Base-by-base conservation (phyloP, 2,888 invertebrate species). In the Pristionchus exspectatus region DNA sequence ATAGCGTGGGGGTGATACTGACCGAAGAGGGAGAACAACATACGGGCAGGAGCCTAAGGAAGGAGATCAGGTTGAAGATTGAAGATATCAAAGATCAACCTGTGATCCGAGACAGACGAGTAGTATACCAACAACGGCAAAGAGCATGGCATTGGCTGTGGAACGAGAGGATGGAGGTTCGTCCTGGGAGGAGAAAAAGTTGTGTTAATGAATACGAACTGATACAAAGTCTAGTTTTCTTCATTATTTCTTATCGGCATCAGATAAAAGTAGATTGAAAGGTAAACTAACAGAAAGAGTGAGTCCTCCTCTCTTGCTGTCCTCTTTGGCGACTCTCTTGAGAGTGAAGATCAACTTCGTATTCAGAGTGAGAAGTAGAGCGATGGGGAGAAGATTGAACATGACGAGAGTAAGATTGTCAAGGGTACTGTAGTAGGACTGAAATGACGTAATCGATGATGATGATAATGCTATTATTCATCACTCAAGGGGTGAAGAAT, bases 111-210 rank as follows among this genome's bases (percentile, higher is more conserved):
- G 92, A 90, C 95, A 95, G 56, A 94, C 88, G 86, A 95, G 92
- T 7, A 95, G 91, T 86, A 95, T 92, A n/a, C 93, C 87, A 56
- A 95, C 95, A 18, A 95, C 95, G 4, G 95, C 94, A 90, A 95
- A 94, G 16, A 95, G 93, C 93, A 95, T 95, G 1, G 95, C 94
- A 90, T 95, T 95, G n/a, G 95, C 95, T 72, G 93, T 92, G 89
- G 93, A 90, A 7, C 93, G 91, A 83, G 93, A 91, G 30, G 91
- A 90, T 50, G 91, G 44, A 50, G 87, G 59, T 74, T 91, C 91
- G 27, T 92, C 86, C 88, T 90, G 84, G 83, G 18, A 59, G 5
- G 30, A 59, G 38, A 77, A 77, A 12, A 0, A 10, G 21, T 30
- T 24, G 77, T 33, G 50, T 69, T 12, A 2, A 69, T 27, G n/a